Evolutionary conservation across 1,140 invertebrate species (phyloP).

Genomic region (Drosophila ananassae): DNA sequence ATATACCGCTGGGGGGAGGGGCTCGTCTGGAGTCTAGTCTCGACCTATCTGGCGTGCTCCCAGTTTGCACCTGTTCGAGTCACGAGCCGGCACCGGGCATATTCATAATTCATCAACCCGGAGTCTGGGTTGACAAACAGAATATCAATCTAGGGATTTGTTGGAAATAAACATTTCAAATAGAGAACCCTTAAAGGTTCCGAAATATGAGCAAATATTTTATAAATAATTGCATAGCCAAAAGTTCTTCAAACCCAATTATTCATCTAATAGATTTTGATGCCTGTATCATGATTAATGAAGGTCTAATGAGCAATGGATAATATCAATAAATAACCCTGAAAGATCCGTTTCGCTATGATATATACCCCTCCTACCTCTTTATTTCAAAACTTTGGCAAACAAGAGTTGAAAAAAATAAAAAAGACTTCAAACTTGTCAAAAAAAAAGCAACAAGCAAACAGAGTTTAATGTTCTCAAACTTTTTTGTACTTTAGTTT

Average conservation of each 20-base stretch:
- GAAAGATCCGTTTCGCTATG: constrained; percentile 23
- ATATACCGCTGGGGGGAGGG: constrained; percentile 12
- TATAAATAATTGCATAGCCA: background rate
- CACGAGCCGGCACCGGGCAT: constrained; percentile 29
- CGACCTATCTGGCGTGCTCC: constrained; percentile 26
- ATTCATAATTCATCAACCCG: constrained; percentile 43
- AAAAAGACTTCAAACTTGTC: background rate
- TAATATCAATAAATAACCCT: constrained; percentile 22
- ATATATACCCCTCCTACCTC: background rate
- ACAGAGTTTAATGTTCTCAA: constrained; percentile 23
- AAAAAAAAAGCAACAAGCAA: constrained; percentile 21
- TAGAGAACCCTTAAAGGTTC: background rate
- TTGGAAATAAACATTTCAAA: background rate
- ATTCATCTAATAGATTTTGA: constrained; percentile 27
- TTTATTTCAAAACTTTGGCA: background rate
- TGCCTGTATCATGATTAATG: constrained; percentile 30
- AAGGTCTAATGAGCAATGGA: constrained; percentile 26
- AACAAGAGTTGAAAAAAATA: background rate
- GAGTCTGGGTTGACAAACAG: constrained; percentile 13
- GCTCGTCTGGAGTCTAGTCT: constrained; percentile 36
- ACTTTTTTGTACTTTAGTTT: constrained; percentile 8
- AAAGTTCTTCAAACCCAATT: background rate
- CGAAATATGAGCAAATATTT: background rate
- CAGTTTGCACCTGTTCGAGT: constrained; percentile 42
- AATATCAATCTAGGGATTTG: constrained; percentile 3